Conservation (phyloP, 2,113 vertebrate genomes). For the Cygnus buccinator region DNA sequence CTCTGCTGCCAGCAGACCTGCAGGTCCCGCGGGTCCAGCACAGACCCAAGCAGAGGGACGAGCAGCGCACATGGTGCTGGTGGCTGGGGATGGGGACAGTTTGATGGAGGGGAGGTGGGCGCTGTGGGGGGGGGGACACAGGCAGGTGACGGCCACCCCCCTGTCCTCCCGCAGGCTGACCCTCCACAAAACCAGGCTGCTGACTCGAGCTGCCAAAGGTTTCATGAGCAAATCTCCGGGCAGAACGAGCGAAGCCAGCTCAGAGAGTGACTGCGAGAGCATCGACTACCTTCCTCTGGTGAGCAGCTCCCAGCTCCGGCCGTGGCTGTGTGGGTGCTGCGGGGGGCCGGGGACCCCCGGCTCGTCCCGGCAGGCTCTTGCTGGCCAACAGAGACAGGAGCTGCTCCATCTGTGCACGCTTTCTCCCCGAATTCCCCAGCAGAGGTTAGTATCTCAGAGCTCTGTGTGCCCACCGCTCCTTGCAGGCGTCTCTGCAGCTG, state of each 20-base stretch:
- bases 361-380: not conserved
- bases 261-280: slow-evolving; percentile 83
- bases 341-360: not conserved
- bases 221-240: slow-evolving; percentile 86
- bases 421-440: not conserved
- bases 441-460: not conserved
- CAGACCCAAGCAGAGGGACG: not conserved
- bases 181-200: slow-evolving; percentile 85
- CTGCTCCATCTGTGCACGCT: not conserved
- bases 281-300: slow-evolving; percentile 92
- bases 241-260: slow-evolving; percentile 69
- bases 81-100: not conserved
- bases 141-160: fast-evolving
- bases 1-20: not conserved
- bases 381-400: not conserved
- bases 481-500: slow-evolving; percentile 90
- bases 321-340: not conserved
- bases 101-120: not conserved
- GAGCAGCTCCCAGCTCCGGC: slow-evolving; percentile 19
- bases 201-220: slow-evolving; percentile 87
- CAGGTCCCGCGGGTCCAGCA: fast-evolving
- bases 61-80: fast-evolving
- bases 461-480: not conserved
- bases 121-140: too few species aligned
- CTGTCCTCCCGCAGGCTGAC: slow-evolving; percentile 78